Percentiles rank a stretch among this genome's conserved stretches.
phyloP scores from a whole-genome alignment of 1,140 invertebrate species.

The Panulirus ornatus region DNA sequence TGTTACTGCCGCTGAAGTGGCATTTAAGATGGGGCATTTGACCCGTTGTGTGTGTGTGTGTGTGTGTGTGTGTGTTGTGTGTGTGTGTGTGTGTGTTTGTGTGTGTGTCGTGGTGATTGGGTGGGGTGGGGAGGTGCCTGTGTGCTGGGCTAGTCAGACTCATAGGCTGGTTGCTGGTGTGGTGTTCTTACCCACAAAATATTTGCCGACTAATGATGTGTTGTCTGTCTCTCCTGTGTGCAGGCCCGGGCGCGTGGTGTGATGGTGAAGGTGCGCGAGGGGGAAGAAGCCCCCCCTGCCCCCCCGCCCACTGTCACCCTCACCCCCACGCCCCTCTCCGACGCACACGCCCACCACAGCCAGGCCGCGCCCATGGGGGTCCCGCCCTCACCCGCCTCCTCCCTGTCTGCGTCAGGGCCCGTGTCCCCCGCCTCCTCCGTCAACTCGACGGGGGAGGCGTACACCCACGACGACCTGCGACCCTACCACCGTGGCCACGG shows the following conservation, averaged over 20 bases:
- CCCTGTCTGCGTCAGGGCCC: slow-evolving; percentile 53
- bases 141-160: too few species aligned
- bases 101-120: background rate
- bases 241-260: slow-evolving; percentile 43
- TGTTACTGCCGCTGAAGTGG: too few species aligned
- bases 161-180: too few species aligned
- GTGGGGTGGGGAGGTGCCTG: background rate
- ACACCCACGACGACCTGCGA: slow-evolving; percentile 30
- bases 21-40: too few species aligned
- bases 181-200: background rate
- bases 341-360: slow-evolving; percentile 1
- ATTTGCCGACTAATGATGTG: background rate
- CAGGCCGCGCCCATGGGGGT: slow-evolving; percentile 47
- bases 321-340: slow-evolving; percentile 55
- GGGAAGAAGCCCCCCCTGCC: slow-evolving; percentile 42
- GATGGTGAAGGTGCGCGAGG: slow-evolving; percentile 65
- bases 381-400: slow-evolving; percentile 50
- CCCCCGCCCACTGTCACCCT: slow-evolving; percentile 65
- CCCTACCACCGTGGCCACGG: slow-evolving; percentile 42
- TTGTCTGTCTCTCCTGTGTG: background rate
- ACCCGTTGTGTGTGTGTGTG: background rate
- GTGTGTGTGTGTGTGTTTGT: slow-evolving; percentile 2
- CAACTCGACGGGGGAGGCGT: slow-evolving; percentile 52
- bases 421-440: slow-evolving; percentile 59
- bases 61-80: slow-evolving; percentile 11